Conservation (phyloP, 2,888 invertebrate genomes). For the Agrotis puta region DNA sequence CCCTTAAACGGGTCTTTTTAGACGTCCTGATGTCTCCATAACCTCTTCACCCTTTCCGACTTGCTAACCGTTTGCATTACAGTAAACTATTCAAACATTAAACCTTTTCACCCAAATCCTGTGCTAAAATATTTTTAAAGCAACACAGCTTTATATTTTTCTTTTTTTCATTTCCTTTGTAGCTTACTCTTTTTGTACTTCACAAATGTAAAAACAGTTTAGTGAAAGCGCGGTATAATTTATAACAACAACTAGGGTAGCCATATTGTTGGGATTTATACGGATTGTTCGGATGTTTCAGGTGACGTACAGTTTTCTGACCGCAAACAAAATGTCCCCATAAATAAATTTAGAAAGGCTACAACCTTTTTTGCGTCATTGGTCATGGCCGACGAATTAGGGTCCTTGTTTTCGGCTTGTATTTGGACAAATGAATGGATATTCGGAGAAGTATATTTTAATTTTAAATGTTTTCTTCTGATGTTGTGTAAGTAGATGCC, state of each 20-base stretch:
- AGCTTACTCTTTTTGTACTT: conserved; percentile 14
- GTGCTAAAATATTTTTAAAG: conserved; percentile 14
- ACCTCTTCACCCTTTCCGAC: neutral
- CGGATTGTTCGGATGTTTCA: conserved; percentile 45
- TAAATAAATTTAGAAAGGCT: conserved; percentile 34
- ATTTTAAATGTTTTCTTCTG: conserved; percentile 13
- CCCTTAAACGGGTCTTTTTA: too few species aligned
- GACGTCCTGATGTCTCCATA: too few species aligned
- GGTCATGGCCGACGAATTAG: conserved; percentile 35
- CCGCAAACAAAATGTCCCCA: conserved; percentile 32
- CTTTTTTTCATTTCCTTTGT: conserved; percentile 29
- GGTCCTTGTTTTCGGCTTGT: conserved; percentile 20
- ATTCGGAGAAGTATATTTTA: neutral
- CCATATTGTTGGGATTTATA: conserved; percentile 36
- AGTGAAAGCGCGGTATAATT: conserved; percentile 32
- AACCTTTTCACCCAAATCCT: neutral
- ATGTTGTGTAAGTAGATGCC: neutral
- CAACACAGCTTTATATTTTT: conserved; percentile 11
- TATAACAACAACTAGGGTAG: conserved; percentile 22
- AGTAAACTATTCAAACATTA: neutral
- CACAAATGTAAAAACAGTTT: conserved; percentile 27
- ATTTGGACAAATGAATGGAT: conserved; percentile 30
- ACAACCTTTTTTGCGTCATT: conserved; percentile 51
- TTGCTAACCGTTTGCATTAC: neutral
- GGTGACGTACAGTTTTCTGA: conserved; percentile 37